Conservation (phyloP, 37 sponge, comb jelly and placozoan species). For the Aplysina aerophoba region DNA sequence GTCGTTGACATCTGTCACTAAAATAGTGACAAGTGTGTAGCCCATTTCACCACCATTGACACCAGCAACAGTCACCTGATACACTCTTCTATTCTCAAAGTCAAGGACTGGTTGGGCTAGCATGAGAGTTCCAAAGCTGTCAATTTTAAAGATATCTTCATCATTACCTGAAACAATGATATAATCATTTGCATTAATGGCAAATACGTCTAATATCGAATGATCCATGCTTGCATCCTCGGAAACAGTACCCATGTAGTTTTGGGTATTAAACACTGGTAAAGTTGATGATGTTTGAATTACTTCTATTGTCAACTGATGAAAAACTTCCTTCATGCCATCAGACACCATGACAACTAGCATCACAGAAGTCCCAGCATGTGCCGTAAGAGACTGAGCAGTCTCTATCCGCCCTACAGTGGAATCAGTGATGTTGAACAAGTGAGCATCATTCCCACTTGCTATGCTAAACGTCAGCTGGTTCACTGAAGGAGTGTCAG, state of each 20-base stretch:
- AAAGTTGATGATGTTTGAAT: not conserved
- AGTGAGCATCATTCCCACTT: not conserved
- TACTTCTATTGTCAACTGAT: not conserved
- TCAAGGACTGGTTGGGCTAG: constrained; percentile 29
- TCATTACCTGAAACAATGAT: constrained; percentile 33
- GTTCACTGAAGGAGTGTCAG: constrained; percentile 27
- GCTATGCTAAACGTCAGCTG: not conserved
- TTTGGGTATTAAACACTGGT: not conserved
- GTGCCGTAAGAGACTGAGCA: not conserved
- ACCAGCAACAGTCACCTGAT: constrained; percentile 54
- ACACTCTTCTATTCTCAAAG: constrained; percentile 49
- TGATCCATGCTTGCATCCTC: not conserved
- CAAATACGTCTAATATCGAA: not conserved
- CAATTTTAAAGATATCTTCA: constrained; percentile 5
- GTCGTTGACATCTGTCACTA: constrained; percentile 68
- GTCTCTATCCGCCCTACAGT: not conserved
- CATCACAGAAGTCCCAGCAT: not conserved
- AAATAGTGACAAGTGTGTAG: constrained; percentile 47
- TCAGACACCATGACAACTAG: constrained; percentile 19
- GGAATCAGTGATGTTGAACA: not conserved
- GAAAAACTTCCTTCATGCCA: not conserved
- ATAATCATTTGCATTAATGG: not conserved
- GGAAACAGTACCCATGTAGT: not conserved
- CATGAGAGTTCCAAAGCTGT: not conserved
- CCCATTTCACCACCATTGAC: not conserved